These are phyloP conservation scores for Cheumatopsyche charites DNA, from an alignment of 1,140 invertebrate genomes.

Conservation along the genomic window DNA sequence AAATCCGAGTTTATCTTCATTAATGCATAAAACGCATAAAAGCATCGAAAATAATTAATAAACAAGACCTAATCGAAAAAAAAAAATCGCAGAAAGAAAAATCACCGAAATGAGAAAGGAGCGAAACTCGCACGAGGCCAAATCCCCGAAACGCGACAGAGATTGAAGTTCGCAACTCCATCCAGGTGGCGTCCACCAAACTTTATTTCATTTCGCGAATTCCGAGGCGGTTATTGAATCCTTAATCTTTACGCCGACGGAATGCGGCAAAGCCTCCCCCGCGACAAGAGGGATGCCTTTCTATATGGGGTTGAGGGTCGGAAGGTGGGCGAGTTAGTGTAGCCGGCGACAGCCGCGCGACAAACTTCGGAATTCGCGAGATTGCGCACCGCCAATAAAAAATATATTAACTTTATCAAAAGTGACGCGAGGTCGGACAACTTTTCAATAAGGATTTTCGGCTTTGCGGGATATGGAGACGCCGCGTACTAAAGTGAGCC, in stretches of 20 bases:
- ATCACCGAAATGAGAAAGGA: too few species aligned
- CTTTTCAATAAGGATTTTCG: constrained; percentile 24
- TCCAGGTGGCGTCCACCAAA: neutral
- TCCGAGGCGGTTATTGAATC: constrained; percentile 22
- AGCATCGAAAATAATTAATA: too few species aligned
- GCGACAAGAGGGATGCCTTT: too few species aligned
- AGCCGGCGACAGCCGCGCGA: neutral
- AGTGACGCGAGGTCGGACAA: constrained; percentile 15
- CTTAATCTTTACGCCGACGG: constrained; percentile 11
- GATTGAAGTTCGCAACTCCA: too few species aligned
- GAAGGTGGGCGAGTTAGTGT: too few species aligned
- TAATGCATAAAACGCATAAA: too few species aligned
- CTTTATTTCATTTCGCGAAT: constrained; percentile 23
- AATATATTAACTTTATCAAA: constrained; percentile 16
- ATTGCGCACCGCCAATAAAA: neutral
- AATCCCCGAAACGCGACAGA: too few species aligned
- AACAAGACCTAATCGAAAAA: too few species aligned
- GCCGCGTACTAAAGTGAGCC: neutral
- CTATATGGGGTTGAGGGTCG: too few species aligned
- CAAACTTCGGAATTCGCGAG: constrained; percentile 13
- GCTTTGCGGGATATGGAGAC: neutral
- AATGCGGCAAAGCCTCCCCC: constrained; percentile 4
- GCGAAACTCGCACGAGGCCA: too few species aligned
- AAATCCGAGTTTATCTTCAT: too few species aligned
- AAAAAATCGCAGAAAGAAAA: too few species aligned